Base-by-base conservation (phyloP, 2,888 invertebrate genomes). In the Nasonia oneida region DNA sequence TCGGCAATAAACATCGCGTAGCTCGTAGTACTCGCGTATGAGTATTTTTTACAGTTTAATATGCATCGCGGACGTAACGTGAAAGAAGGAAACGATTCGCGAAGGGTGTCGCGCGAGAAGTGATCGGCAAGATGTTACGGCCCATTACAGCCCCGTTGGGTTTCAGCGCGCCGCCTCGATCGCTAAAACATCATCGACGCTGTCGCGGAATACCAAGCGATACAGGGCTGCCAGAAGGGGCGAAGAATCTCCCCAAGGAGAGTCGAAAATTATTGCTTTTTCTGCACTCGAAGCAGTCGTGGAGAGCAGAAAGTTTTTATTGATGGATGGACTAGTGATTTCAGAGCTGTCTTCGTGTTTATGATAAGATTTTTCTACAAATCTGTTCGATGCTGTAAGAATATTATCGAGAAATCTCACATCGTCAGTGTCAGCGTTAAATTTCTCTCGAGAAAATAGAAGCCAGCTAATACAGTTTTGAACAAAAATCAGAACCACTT, bases 51-150 rank as follows among this genome's bases (percentile, higher is more conserved):
- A 53, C 57, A 67, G 14, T 77, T 77, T 77, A 85, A 81, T 85
- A 76, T 77, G 81, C 70, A 71, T 74, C 64, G n/a, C 37, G 2
- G 37, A 76, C 1, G 15, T n/a, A 1, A 81, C 0, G 15, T 8
- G 87, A 85, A 88, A 88, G 88, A 73, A n/a, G 61, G 61, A 37
- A 15, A 33, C 37, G 47, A 74, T n/a, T 61, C 73, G 75, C 87
- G 85, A 83, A 87, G 89, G 90, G 89, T 88, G 87, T 23, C 57
- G 90, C 89, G 90, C 88, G 81, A 80, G 88, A 92, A 92, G 90
- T 91, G 90, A 90, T 90, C 87, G 83, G 88, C 92, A 92, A 92
- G 91, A 92, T 92, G 92, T 92, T 91, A 91, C 92, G 89, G 89
- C 89, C 91, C 91, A 91, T 92, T 92, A 92, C 90, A 91, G 90